Evolutionary conservation across 2,113 vertebrate genomes (phyloP).

Genomic region (Indri indri): DNA sequence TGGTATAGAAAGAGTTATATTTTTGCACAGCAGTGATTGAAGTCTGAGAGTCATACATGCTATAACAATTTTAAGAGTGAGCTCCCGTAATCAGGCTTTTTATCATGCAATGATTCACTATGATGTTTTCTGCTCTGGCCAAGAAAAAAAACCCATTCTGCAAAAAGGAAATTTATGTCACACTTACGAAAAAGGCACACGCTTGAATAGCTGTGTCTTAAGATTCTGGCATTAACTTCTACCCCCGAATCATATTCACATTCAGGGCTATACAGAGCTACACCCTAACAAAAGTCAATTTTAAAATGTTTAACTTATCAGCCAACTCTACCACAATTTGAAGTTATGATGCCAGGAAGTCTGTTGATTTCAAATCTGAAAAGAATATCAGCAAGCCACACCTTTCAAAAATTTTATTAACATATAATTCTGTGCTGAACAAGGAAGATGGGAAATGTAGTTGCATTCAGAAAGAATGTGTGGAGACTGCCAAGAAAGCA

Average conservation of each 20-base stretch:
- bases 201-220: conserved; percentile 26
- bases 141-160: background rate
- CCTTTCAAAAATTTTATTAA: conserved; percentile 62
- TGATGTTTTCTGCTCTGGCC: background rate
- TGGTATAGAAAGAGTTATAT: conserved; percentile 1
- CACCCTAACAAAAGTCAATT: conserved; percentile 11
- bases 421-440: conserved; percentile 56
- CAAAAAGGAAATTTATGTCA: conserved; percentile 41
- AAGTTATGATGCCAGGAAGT: conserved; percentile 57
- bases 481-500: conserved; percentile 70
- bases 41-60: background rate
- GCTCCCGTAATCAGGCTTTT: background rate
- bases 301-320: conserved; percentile 37
- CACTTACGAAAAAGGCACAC: conserved; percentile 21
- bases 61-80: conserved; percentile 5
- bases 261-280: conserved; percentile 5
- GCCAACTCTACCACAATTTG: background rate
- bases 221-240: conserved; percentile 28
- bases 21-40: background rate
- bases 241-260: background rate
- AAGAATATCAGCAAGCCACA: conserved; percentile 57
- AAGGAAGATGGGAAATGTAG: conserved; percentile 68
- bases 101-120: background rate
- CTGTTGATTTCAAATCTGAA: conserved; percentile 60
- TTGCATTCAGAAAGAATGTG: conserved; percentile 73